Percentiles rank a stretch among this genome's conserved stretches.
phyloP scores from a whole-genome alignment of 2,113 vertebrate genomes.

The Sorex araneus region DNA sequence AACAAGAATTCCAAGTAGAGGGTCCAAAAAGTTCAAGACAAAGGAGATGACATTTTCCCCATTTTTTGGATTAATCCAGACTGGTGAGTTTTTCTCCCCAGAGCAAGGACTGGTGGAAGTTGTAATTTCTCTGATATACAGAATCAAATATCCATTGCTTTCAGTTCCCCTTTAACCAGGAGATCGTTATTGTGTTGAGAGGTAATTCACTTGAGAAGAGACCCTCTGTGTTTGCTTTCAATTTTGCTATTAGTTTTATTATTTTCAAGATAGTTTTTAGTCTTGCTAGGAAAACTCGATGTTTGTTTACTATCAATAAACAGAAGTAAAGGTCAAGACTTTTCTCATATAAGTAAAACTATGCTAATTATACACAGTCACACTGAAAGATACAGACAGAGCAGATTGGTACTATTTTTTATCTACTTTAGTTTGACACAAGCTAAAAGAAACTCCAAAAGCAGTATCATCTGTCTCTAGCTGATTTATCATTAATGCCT shows the following conservation, averaged over 20 bases:
- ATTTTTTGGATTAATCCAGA: not conserved
- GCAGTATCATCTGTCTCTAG: slow-evolving; percentile 41
- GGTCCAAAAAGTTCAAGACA: not conserved
- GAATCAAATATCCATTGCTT: slow-evolving; percentile 34
- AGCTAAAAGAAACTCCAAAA: slow-evolving; percentile 36
- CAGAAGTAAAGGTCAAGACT: not conserved
- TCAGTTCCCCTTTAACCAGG: slow-evolving; percentile 16
- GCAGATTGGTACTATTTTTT: not conserved
- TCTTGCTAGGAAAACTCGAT: not conserved
- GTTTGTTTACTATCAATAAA: not conserved
- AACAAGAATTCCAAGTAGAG: not conserved
- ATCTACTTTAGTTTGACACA: not conserved
- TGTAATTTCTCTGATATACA: slow-evolving; percentile 67
- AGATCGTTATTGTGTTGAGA: not conserved
- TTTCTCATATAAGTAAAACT: slow-evolving; percentile 19
- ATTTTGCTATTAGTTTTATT: slow-evolving; percentile 74
- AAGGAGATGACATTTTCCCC: not conserved
- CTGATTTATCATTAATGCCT: not conserved
- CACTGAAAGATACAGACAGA: not conserved
- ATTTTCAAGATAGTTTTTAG: not conserved
- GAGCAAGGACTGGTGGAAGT: not conserved
- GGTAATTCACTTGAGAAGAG: slow-evolving; percentile 44
- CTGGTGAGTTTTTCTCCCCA: slow-evolving; percentile 56
- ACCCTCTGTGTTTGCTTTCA: slow-evolving; percentile 11
- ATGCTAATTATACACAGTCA: not conserved